phyloP scores from a whole-genome alignment of 2,113 vertebrate species.

The Gymnobelideus leadbeateri region DNA sequence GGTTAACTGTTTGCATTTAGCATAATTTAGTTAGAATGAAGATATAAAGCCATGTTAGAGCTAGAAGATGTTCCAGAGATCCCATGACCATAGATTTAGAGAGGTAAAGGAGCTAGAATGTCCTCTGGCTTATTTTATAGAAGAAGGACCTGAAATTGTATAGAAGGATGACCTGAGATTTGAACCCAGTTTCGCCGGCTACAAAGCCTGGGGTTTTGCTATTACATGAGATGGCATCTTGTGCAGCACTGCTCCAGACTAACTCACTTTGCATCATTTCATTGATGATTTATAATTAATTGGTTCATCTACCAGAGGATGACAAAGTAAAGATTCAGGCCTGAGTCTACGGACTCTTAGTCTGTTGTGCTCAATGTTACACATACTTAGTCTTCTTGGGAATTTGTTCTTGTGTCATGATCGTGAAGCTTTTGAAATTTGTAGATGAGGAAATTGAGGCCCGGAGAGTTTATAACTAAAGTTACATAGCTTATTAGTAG shows the following conservation, averaged over 20 bases:
- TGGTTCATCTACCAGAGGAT: neutral
- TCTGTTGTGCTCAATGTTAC: neutral
- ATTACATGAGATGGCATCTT: neutral
- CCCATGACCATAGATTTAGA: neutral
- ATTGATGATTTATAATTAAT: neutral
- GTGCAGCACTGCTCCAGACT: neutral
- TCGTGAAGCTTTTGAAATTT: neutral
- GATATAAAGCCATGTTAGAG: neutral
- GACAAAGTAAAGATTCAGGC: neutral
- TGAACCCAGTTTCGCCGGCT: neutral
- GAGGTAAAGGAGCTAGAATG: neutral
- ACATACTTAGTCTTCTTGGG: neutral
- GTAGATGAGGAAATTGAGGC: neutral
- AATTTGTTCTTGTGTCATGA: neutral
- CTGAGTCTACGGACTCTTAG: neutral
- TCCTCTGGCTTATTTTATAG: neutral
- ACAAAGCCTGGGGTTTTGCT: neutral
- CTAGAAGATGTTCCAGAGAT: neutral
- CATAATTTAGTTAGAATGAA: constrained; percentile 40
- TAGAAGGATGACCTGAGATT: neutral
- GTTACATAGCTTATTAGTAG: too few relatives aligned
- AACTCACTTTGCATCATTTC: neutral
- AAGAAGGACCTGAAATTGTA: neutral
- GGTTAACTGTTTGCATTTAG: constrained; percentile 54
- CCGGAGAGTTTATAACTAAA: neutral